Base-by-base conservation (phyloP, 2,888 invertebrate species). In the Rhodophaea formosa region DNA sequence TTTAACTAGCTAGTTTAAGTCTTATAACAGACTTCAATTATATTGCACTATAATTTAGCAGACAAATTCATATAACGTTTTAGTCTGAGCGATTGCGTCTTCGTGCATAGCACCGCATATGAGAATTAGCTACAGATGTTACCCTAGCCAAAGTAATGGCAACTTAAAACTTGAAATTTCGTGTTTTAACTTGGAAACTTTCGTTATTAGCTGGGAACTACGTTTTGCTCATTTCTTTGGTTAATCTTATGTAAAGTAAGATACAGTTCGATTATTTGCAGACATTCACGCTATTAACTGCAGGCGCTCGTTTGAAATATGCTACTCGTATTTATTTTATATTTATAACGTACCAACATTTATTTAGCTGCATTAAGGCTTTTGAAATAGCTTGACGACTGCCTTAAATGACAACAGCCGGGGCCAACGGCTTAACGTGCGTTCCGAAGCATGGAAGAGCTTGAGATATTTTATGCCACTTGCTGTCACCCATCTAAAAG, bases 161-260 rank as follows among this genome's bases (percentile, higher is more conserved):
- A 76, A 77, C 72, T 74, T 73, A 68, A 71, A 75, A 70, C 70
- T 69, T 62, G 62, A 64, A 68, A 60, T 68, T 65, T 54, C 29
- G 47, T 62, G 65, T 70, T 70, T 69, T 64, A 63, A 65, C 63
- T 70, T 69, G 60, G 58, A 61, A 77, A 77, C 72, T 78, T 75
- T 64, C 63, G 66, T 72, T 75, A 75, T 71, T 73, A 71, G 44
- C 44, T 16, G 30, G 32, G 12, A 53, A 43, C 29, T 29, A 30
- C 30, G 30, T 54, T 54, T 54, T 54, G 44, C 53, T 54, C 44
- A 35, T 15, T 51, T 51, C 29, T 49, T 32, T 8, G 8, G 49
- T 15, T 8, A 49, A 49, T 49, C n/a, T 49, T 49, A 49, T 49
- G 49, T 39, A 12, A 39, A 39, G 39, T n/a, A 39, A 39, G 32